A percentile compares a stretch with the other conserved stretches of the same genome.
These are phyloP conservation scores for Liparis tanakae DNA, from an alignment of 2,797 vertebrate genomes.

Conservation along the genomic window DNA sequence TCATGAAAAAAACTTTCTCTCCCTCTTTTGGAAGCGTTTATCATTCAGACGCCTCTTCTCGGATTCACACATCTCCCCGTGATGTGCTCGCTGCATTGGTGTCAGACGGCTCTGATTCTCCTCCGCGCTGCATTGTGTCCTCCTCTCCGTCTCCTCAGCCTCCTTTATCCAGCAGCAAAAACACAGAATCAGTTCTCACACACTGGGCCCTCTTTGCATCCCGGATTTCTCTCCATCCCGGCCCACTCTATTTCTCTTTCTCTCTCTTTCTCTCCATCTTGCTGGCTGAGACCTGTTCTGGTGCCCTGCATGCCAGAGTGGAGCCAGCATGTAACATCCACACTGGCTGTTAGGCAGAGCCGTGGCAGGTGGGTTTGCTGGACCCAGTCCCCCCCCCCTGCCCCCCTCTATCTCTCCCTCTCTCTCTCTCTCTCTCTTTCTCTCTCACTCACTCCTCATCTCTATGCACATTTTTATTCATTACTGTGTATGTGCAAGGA, in stretches of 20 bases:
- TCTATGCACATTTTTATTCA: constrained; percentile 57
- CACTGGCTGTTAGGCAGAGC: constrained; percentile 43
- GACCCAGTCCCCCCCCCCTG: constrained; percentile 33
- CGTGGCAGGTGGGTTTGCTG: constrained; percentile 65
- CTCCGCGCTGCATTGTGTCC: constrained; percentile 25
- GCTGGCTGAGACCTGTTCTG: constrained; percentile 29
- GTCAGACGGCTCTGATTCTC: neutral
- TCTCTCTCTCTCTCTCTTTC: constrained; percentile 25
- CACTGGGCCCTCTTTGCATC: constrained; percentile 8
- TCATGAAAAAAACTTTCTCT: neutral
- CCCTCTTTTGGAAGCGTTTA: constrained; percentile 1
- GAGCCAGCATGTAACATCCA: constrained; percentile 36
- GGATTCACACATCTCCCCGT: neutral
- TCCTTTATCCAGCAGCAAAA: constrained; percentile 37
- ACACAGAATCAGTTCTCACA: constrained; percentile 48
- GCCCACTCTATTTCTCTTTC: constrained; percentile 3
- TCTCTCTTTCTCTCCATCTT: constrained; percentile 15
- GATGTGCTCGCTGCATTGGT: neutral
- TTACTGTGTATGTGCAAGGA: constrained; percentile 65
- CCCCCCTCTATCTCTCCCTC: constrained; percentile 1
- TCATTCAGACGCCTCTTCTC: neutral
- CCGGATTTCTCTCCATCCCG: constrained; percentile 8
- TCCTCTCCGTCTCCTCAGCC: constrained; percentile 17
- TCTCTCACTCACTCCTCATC: constrained; percentile 56
- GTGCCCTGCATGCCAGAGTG: constrained; percentile 21